phyloP scores from a whole-genome alignment of 1,140 invertebrate genomes.

The Ceratina japonica region DNA sequence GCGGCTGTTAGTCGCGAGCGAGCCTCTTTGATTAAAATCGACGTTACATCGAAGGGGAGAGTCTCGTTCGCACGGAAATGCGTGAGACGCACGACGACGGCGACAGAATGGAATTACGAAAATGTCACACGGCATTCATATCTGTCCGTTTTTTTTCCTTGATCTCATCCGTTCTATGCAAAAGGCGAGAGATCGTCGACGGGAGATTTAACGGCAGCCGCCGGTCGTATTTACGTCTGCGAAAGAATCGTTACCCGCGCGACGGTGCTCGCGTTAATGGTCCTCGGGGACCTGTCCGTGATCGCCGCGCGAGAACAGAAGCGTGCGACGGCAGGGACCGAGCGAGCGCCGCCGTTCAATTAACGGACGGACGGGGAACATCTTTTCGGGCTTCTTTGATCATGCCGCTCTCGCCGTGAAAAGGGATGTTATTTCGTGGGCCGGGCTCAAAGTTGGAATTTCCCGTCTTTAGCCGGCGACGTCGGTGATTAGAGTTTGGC shows the following conservation, averaged over 20 bases:
- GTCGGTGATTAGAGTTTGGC: neutral
- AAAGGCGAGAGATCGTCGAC: too few species aligned
- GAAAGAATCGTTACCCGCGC: too few species aligned
- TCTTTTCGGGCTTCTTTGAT: slow-evolving; percentile 5
- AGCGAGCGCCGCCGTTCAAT: slow-evolving; percentile 14
- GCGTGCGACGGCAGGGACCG: neutral
- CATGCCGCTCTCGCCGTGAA: neutral
- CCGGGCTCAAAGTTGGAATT: neutral
- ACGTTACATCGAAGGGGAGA: neutral
- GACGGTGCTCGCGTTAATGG: slow-evolving; percentile 15
- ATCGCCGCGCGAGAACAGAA: neutral
- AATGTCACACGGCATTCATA: too few species aligned
- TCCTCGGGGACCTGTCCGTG: neutral
- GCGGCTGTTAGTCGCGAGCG: neutral
- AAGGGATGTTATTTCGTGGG: neutral
- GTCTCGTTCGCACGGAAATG: neutral
- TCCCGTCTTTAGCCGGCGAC: neutral
- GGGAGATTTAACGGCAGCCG: too few species aligned
- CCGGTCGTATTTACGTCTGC: too few species aligned
- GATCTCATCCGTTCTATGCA: too few species aligned
- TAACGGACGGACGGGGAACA: slow-evolving; percentile 10
- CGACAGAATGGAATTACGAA: too few species aligned
- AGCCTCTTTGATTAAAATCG: slow-evolving; percentile 15
- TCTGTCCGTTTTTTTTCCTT: too few species aligned
- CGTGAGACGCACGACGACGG: too few species aligned